Evolutionary conservation across 2,888 invertebrate genomes (phyloP).

Genomic region (Drosophila leonis): DNA sequence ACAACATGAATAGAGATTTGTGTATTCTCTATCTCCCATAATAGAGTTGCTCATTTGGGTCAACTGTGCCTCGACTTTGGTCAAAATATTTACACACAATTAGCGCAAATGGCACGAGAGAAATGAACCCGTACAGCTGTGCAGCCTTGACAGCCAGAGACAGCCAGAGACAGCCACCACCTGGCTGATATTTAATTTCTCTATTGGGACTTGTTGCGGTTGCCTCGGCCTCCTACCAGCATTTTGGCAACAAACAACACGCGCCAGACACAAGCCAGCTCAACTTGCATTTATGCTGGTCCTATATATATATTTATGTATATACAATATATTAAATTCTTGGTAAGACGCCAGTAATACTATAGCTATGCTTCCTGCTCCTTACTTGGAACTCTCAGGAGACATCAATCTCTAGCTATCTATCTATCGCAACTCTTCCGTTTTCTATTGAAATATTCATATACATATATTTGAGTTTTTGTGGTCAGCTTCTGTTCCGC

Average conservation of each 20-base stretch:
- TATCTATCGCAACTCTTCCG: slow-evolving; percentile 66
- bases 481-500: slow-evolving; percentile 65
- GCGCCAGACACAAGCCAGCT: slow-evolving; percentile 62
- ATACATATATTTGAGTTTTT: slow-evolving; percentile 29
- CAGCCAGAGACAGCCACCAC: slow-evolving; percentile 46
- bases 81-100: slow-evolving; percentile 79
- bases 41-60: slow-evolving; percentile 45
- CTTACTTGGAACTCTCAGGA: slow-evolving; percentile 36
- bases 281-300: slow-evolving; percentile 52
- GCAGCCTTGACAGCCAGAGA: slow-evolving; percentile 1
- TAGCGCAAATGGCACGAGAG: slow-evolving; percentile 77
- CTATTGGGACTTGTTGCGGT: slow-evolving; percentile 62
- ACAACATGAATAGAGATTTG: slow-evolving; percentile 44
- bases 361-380: slow-evolving; percentile 37
- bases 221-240: slow-evolving; percentile 51
- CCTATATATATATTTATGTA: slow-evolving; percentile 27
- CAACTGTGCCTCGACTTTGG: slow-evolving; percentile 24
- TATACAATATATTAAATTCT: slow-evolving; percentile 40
- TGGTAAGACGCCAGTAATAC: slow-evolving; percentile 44
- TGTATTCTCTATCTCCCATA: slow-evolving; percentile 22
- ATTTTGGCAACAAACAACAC: slow-evolving; percentile 48
- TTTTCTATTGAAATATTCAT: slow-evolving; percentile 57
- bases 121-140: slow-evolving; percentile 1
- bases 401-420: slow-evolving; percentile 4
- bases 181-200: slow-evolving; percentile 58